Base-by-base conservation (phyloP, 2,113 vertebrate genomes). In the Clarias macrocephalus region DNA sequence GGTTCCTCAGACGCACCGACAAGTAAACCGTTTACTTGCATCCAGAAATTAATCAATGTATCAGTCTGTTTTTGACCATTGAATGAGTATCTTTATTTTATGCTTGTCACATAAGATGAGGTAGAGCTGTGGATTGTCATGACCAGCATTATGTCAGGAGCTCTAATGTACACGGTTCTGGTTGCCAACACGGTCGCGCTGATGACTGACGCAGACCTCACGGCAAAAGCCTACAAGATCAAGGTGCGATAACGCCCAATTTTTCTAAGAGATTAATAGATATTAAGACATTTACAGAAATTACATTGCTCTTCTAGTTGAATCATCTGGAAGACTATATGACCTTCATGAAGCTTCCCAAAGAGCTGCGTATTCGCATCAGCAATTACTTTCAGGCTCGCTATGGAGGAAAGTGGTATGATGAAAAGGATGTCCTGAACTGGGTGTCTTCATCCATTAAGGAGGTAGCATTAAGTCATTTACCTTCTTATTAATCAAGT, bases 131-230 rank as follows among this genome's bases (percentile, higher is more conserved):
- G 95, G 95, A 91, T 94, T 30, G 94, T 94, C 60, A 93, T 96
- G 92, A 93, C 94, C 70, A 95, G 95, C 91, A 95, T 95, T 93
- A 90, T 96, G 82, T 94, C 94, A 30, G 95, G 95, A 68, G 93
- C 90, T 54, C 77, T 94, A 59, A 95, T 95, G 93, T 95, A 95
- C 88, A 94, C 94, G 0, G 92, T 95, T 59, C 93, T 95, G 5
- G 93, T 95, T 72, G 94, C 94, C 75, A 95, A 96, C 81, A 90
- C 94, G 5, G 94, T 95, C 0, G 86, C 94, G 80, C 93, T 95
- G 90, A 93, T 95, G 48, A 93, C 93, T n/a, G 92, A 92, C 87
- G 85, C 88, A 2, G 93, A 95, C 90, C 91, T 91, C 1, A 91
- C 94, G 0, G 89, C 93, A 73, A 94, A 94, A 80, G 93, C 92